These are phyloP conservation scores for Pachypanchax playfairii DNA, from an alignment of 2,113 vertebrate genomes.

Conservation along the genomic window DNA sequence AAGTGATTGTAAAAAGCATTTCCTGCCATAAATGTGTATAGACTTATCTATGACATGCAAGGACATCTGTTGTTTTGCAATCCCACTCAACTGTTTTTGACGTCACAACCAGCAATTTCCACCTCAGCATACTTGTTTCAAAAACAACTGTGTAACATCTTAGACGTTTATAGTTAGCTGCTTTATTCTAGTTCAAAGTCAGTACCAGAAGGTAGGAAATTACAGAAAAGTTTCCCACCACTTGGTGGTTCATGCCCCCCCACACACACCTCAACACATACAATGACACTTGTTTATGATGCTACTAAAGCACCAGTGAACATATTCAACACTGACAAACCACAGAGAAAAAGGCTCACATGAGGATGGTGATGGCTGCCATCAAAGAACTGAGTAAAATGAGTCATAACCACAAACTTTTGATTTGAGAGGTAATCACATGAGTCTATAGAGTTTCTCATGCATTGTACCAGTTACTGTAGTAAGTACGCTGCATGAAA, in stretches of 20 bases:
- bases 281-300: slow-evolving; percentile 39
- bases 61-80: neutral
- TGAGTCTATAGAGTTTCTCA: slow-evolving; percentile 33
- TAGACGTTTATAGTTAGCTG: neutral
- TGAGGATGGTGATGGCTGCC: slow-evolving; percentile 56
- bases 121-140: neutral
- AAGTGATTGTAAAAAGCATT: no score
- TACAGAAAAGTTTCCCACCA: slow-evolving; percentile 52
- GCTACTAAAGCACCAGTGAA: slow-evolving; percentile 6
- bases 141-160: slow-evolving; percentile 2
- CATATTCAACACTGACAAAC: slow-evolving; percentile 39
- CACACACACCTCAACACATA: no score
- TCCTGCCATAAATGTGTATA: neutral
- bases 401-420: slow-evolving; percentile 67
- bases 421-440: slow-evolving; percentile 36
- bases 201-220: slow-evolving; percentile 48
- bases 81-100: slow-evolving; percentile 7
- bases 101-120: slow-evolving; percentile 22
- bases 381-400: slow-evolving; percentile 56
- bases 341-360: slow-evolving; percentile 58
- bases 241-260: slow-evolving; percentile 21
- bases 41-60: neutral
- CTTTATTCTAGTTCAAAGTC: slow-evolving; percentile 26
- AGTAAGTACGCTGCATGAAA: slow-evolving; percentile 16
- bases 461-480: slow-evolving; percentile 23